Conservation (phyloP, 2,888 invertebrate genomes). For the Parnassius smintheus region DNA sequence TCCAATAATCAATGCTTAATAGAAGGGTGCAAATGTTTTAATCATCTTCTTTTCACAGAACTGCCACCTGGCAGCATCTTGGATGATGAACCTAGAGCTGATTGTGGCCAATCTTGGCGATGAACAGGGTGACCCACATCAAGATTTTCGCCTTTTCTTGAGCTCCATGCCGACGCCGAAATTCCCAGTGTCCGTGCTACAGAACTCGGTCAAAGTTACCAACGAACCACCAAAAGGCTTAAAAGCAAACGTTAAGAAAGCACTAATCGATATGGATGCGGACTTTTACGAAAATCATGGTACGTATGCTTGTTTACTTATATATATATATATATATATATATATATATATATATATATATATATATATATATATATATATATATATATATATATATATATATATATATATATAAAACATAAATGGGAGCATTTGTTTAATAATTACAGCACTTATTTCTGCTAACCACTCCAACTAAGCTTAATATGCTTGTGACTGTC, state of each 20-base stretch:
- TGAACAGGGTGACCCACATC: conserved; percentile 82
- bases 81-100: conserved; percentile 93
- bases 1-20: no score
- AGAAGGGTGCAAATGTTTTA: no score
- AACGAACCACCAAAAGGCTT: conserved; percentile 97
- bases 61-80: conserved; percentile 95
- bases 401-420: no score
- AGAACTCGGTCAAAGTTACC: conserved; percentile 96
- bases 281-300: conserved; percentile 91
- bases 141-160: conserved; percentile 90
- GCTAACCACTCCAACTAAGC: no score
- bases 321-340: no score
- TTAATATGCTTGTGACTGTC: no score
- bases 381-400: no score
- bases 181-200: conserved; percentile 95
- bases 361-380: no score
- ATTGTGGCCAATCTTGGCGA: conserved; percentile 87
- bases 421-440: no score
- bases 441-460: no score
- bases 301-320: conserved; percentile 48
- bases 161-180: conserved; percentile 93
- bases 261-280: conserved; percentile 88
- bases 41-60: conserved; percentile 81
- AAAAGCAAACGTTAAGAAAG: conserved; percentile 92
- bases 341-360: no score